Evolutionary conservation across 2,113 vertebrate species (phyloP).

Genomic region (Hydropotes inermis): DNA sequence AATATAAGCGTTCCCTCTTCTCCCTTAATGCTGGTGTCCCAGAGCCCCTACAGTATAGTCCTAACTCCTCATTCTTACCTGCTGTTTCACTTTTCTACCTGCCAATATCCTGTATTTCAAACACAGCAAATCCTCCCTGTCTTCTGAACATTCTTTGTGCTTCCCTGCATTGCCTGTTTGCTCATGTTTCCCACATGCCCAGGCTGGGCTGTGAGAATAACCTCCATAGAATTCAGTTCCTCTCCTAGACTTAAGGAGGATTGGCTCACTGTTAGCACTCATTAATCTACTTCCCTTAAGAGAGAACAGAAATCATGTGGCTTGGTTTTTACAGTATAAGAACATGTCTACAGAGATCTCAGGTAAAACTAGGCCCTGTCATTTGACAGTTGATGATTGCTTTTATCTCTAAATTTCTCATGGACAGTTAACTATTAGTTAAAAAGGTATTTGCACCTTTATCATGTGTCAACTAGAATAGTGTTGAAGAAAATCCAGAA

Average conservation of each 20-base stretch:
- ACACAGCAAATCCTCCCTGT: not conserved
- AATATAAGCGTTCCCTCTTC: not conserved
- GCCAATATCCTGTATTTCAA: not conserved
- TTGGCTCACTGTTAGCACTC: not conserved
- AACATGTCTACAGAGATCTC: not conserved
- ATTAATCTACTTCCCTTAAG: not conserved
- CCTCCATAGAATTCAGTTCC: slow-evolving; percentile 7
- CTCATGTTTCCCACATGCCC: not conserved
- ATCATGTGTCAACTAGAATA: slow-evolving; percentile 34
- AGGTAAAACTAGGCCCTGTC: not conserved
- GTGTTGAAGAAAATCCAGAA: slow-evolving; percentile 45
- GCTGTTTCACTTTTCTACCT: not conserved
- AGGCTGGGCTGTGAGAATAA: not conserved
- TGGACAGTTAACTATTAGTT: slow-evolving; percentile 20
- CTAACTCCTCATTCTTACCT: not conserved
- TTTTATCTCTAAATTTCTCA: slow-evolving; percentile 17
- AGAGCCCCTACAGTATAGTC: not conserved
- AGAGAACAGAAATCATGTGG: slow-evolving; percentile 14
- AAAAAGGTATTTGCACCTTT: not conserved
- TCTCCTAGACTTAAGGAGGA: not conserved
- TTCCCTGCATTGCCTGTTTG: slow-evolving; percentile 10
- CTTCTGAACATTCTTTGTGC: not conserved
- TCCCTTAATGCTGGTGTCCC: not conserved
- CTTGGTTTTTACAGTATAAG: slow-evolving; percentile 40
- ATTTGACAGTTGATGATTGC: not conserved